Evolutionary conservation across 2,113 vertebrate genomes (phyloP).

Genomic region (Kobus ellipsiprymnus): DNA sequence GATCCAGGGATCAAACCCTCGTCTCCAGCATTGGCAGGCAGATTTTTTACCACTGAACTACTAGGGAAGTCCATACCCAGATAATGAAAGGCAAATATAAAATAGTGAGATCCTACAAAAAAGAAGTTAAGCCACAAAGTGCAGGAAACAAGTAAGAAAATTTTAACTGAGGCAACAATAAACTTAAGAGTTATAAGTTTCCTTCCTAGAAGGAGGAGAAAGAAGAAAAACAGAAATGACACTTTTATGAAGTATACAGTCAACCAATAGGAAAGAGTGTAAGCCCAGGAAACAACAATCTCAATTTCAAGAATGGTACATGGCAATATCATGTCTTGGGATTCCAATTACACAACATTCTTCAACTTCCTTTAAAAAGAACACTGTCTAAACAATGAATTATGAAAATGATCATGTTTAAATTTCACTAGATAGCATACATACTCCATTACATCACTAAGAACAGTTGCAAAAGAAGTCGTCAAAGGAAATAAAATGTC

Average conservation of each 20-base stretch:
- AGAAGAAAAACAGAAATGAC: not conserved
- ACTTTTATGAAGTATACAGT: not conserved
- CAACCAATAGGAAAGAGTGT: not conserved
- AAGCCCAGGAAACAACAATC: not conserved
- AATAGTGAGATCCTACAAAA: not conserved
- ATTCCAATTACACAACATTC: conserved; percentile 9
- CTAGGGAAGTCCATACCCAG: not conserved
- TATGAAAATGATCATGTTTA: conserved; percentile 19
- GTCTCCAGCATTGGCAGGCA: not conserved
- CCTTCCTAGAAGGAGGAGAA: not conserved
- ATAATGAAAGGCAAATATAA: not conserved
- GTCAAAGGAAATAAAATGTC: not conserved
- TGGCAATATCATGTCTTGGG: not conserved
- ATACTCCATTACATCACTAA: not conserved
- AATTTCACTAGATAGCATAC: not conserved
- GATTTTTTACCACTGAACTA: not conserved
- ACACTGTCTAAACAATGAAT: not conserved
- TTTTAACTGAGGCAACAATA: not conserved
- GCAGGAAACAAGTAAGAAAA: conserved; percentile 17
- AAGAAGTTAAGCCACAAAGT: not conserved
- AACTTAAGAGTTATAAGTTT: not conserved
- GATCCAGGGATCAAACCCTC: not conserved
- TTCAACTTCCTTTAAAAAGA: not conserved
- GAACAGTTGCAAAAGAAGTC: not conserved
- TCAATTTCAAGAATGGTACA: not conserved